Conservation (phyloP, 2,888 invertebrate genomes). For the Apodemia hepburni region DNA sequence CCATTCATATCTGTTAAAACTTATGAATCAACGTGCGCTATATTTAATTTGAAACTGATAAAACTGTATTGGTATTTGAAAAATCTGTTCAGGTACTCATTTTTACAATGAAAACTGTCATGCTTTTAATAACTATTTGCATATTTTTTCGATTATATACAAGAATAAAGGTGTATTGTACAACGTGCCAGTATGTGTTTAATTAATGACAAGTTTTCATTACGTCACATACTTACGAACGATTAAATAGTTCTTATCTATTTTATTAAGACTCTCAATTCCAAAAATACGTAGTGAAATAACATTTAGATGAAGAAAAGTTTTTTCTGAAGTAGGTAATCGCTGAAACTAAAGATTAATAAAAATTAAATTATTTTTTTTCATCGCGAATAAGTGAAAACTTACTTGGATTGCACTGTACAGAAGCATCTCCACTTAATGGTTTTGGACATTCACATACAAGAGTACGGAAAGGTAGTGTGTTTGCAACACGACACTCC, state of each 20-base stretch:
- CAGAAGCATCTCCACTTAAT: constrained; percentile 91
- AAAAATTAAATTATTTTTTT: not conserved
- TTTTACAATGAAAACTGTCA: constrained; percentile 2
- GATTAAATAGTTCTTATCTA: too few species aligned
- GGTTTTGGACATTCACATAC: constrained; percentile 92
- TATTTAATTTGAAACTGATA: not conserved
- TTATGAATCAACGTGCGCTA: not conserved
- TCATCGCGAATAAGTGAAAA: constrained; percentile 22
- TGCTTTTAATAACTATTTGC: not conserved
- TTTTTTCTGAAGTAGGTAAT: not conserved
- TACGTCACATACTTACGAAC: too few species aligned
- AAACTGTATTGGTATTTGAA: not conserved
- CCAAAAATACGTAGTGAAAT: too few species aligned
- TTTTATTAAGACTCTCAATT: too few species aligned
- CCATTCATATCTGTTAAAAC: not conserved
- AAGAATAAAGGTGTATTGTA: constrained; percentile 12
- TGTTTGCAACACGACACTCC: constrained; percentile 91
- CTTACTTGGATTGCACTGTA: constrained; percentile 90
- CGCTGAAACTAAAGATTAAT: not conserved
- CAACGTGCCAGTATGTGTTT: constrained; percentile 5
- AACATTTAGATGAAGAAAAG: too few species aligned
- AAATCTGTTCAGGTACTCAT: not conserved
- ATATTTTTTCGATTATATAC: not conserved
- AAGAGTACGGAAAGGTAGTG: constrained; percentile 92
- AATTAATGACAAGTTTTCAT: too few species aligned